Base-by-base conservation (phyloP, 2,888 invertebrate genomes). In the Spialia ferax region DNA sequence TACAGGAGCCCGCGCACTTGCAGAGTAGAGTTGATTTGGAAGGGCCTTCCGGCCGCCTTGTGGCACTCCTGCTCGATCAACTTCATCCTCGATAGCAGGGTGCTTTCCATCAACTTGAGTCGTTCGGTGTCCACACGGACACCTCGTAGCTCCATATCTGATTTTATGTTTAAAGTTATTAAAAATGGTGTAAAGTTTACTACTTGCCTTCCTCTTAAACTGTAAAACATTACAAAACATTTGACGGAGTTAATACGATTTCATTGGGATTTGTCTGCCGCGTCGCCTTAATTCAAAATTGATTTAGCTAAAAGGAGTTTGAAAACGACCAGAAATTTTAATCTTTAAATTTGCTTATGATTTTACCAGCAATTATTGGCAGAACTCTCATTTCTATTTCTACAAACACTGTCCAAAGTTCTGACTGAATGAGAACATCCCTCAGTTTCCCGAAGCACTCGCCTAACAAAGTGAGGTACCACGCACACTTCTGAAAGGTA, bases 371-470 rank as follows among this genome's bases (percentile, higher is more conserved):
- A 70, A 94, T 80, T 23, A 94, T 84, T 20, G 93, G 91, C 48
- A 90, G 69, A 18, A 94, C 77, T 59, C 78, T 84, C 87, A 91
- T 92, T 77, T 94, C 94, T n/a, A 94, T 83, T 3, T 89, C 80
- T 0, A 80, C 72, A 69, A 93, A 94, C 1, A 94, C 78, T n/a
- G 78, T 80, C 92, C 90, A 91, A 64, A 93, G 68, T 1, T 80
- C 77, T 1, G 83, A 75, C 20, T 87, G 82, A 0, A 74, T 63
- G 32, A 94, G 79, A 61, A 77, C 61, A 0, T 11, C 54, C 2
- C 70, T 75, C 13, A 88, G 70, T n/a, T 60, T 78, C 1, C 4
- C 45, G 26, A 77, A 79, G 45, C 87, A 83, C 1, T 80, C 80
- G 15, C 75, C 79, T 68, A 94, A 68, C 22, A 85, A 72, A 0